A percentile compares a stretch with the other conserved stretches of the same genome.
These are phyloP conservation scores for Todiramphus chloris DNA, from an alignment of 2,113 vertebrate species.

Conservation along the genomic window DNA sequence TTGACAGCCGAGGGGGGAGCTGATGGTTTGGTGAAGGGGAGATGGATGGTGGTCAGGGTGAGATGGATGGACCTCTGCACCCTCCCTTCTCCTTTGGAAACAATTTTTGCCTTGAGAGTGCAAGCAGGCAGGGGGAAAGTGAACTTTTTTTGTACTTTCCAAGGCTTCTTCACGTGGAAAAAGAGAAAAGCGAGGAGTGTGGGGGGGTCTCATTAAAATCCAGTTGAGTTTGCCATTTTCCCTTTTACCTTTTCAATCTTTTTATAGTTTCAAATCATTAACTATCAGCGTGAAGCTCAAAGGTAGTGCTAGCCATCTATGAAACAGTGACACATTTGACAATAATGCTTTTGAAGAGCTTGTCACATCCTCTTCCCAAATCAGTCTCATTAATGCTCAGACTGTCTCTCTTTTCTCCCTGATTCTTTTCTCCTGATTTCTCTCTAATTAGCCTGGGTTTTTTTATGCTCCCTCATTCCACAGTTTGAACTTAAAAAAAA, in stretches of 20 bases:
- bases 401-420: conserved; percentile 77
- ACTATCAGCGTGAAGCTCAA: conserved; percentile 81
- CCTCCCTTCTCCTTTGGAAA: conserved; percentile 39
- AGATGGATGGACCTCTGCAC: conserved; percentile 21
- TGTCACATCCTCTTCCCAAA: conserved; percentile 83
- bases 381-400: conserved; percentile 84
- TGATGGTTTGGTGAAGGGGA: not conserved
- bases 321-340: conserved; percentile 83
- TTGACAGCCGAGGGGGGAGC: not conserved
- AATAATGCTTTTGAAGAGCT: conserved; percentile 85
- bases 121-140: not conserved
- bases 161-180: conserved; percentile 25
- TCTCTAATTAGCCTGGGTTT: conserved; percentile 79
- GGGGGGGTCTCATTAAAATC: conserved; percentile 78
- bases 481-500: conserved; percentile 61
- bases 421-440: conserved; percentile 78
- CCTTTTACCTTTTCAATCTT: conserved; percentile 82
- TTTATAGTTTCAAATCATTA: conserved; percentile 85
- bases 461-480: conserved; percentile 72
- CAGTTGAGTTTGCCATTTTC: conserved; percentile 76
- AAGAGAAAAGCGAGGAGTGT: not conserved
- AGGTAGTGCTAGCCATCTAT: conserved; percentile 77
- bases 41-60: not conserved
- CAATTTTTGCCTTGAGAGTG: conserved; percentile 29
- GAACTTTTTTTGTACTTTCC: conserved; percentile 60